These are phyloP conservation scores for Epistrophe eligans DNA, from an alignment of 2,888 invertebrate genomes.

Conservation along the genomic window DNA sequence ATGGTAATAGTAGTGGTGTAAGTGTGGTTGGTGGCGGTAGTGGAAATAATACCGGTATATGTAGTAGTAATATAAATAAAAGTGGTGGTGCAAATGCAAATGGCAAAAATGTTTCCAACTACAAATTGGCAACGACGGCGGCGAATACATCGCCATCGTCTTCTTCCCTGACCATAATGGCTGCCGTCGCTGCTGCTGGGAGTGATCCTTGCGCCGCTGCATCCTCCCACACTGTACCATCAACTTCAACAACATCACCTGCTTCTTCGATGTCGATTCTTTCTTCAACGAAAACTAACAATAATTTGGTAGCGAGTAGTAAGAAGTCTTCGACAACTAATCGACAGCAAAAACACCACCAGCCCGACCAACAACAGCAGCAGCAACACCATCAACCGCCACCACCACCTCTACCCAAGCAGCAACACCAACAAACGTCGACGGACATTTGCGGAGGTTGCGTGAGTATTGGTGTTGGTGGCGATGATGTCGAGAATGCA, in stretches of 20 bases:
- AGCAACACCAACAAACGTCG: slow-evolving; percentile 72
- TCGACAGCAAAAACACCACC: slow-evolving; percentile 60
- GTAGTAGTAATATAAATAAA: slow-evolving; percentile 75
- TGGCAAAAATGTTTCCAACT: slow-evolving; percentile 78
- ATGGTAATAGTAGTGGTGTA: slow-evolving; percentile 61
- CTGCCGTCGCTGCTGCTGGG: slow-evolving; percentile 78
- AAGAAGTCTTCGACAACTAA: slow-evolving; percentile 60
- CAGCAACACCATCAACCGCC: slow-evolving; percentile 67
- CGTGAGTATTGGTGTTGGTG: slow-evolving; percentile 72
- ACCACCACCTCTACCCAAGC: slow-evolving; percentile 69
- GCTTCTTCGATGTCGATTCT: slow-evolving; percentile 72
- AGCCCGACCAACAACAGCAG: slow-evolving; percentile 45
- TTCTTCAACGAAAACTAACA: slow-evolving; percentile 61
- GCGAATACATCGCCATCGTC: slow-evolving; percentile 61
- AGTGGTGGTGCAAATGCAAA: slow-evolving; percentile 77
- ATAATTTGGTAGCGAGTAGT: slow-evolving; percentile 51
- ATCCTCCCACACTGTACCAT: slow-evolving; percentile 16
- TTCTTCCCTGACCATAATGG: slow-evolving; percentile 76
- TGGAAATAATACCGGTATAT: slow-evolving; percentile 71
- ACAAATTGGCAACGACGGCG: slow-evolving; percentile 54
- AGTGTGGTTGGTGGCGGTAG: slow-evolving; percentile 42
- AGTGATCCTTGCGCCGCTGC: slow-evolving; percentile 77
- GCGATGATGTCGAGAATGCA: slow-evolving; percentile 63
- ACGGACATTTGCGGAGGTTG: slow-evolving; percentile 70
- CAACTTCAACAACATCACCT: slow-evolving; percentile 77